phyloP scores from a whole-genome alignment of 2,888 invertebrate genomes.

The Agonopterix alstromeriana region DNA sequence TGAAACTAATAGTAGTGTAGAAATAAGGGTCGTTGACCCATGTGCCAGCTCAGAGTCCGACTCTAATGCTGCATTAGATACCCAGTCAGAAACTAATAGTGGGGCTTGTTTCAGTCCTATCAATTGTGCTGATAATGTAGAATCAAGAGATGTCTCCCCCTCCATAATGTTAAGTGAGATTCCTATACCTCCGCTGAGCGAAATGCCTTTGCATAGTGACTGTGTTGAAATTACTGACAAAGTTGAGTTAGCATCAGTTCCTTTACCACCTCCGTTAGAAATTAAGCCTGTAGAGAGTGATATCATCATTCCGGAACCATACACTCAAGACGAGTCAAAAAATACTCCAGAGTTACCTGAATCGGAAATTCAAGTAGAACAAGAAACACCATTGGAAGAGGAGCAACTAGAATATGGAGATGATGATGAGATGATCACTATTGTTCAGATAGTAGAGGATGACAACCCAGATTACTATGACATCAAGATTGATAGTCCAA shows the following conservation, averaged over 20 bases:
- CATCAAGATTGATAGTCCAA: constrained; percentile 55
- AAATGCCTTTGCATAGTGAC: constrained; percentile 17
- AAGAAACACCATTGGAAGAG: constrained; percentile 39
- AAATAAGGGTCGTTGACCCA: constrained; percentile 59
- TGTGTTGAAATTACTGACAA: constrained; percentile 13
- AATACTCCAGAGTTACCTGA: constrained; percentile 11
- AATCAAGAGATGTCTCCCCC: constrained; percentile 45
- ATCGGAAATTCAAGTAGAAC: constrained; percentile 16
- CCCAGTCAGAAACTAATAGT: constrained; percentile 51
- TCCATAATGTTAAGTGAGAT: constrained; percentile 19
- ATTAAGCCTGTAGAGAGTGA: constrained; percentile 2
- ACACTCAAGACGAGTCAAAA: constrained; percentile 1
- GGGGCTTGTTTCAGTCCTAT: constrained; percentile 41
- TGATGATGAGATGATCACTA: constrained; percentile 69
- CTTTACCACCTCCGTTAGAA: constrained; percentile 11
- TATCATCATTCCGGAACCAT: background rate
- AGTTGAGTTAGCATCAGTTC: constrained; percentile 8
- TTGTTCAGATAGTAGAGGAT: constrained; percentile 71
- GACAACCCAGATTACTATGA: constrained; percentile 62
- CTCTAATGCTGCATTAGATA: constrained; percentile 57
- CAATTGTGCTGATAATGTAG: constrained; percentile 27
- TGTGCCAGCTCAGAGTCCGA: constrained; percentile 70
- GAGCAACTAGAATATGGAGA: constrained; percentile 47
- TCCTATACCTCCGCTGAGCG: constrained; percentile 10
- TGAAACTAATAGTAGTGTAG: constrained; percentile 68